Base-by-base conservation (phyloP, 1,140 invertebrate genomes). In the Drosophila subobscura region DNA sequence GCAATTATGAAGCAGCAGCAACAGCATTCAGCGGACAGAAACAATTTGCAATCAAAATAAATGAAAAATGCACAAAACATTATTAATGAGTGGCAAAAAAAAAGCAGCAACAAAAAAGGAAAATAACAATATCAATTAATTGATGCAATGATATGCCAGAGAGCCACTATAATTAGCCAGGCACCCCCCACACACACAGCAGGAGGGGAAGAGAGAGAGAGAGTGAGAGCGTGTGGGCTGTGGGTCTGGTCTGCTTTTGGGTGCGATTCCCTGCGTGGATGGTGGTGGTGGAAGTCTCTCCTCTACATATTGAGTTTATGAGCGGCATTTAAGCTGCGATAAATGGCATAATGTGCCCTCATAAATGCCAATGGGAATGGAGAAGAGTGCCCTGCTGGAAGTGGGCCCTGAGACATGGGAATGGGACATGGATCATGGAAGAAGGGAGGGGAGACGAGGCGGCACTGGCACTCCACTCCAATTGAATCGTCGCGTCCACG, bases 331-430 rank as follows among this genome's bases (percentile, higher is more conserved):
- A 81, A 85, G 81, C 81, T 77, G 77, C 77, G 81, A 86, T 85
- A 85, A 85, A 85, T 86, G 81, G 81, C 81, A 85, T 85, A 85
- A 85, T 85, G 77, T 81, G 80, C 80, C 80, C 80, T 77, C 81
- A 86, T 85, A 85, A 86, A 85, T 66, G 72, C 68, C 79, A 79
- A 70, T 71, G 74, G 75, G 47, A 60, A 59, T 50, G 58, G 47
- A 5, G 5, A 27, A 27, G 25, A 27, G 25, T 27, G 25, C 25
- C 5, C 25, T 27, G 23, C 29, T 40, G 41, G 22, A 45, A 61
- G 14, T 44, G 22, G 25, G 14, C 41, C 25, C 6, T 44, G 50
- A 16, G 4, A 63, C 16, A 63, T 16, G 55, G 49, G 29, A 44
- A 33, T 41, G 51, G 49, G 52, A 20, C 33, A 12, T 12, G 8